phyloP scores from a whole-genome alignment of 2,113 vertebrate species.

The Rhinolophus sinicus region DNA sequence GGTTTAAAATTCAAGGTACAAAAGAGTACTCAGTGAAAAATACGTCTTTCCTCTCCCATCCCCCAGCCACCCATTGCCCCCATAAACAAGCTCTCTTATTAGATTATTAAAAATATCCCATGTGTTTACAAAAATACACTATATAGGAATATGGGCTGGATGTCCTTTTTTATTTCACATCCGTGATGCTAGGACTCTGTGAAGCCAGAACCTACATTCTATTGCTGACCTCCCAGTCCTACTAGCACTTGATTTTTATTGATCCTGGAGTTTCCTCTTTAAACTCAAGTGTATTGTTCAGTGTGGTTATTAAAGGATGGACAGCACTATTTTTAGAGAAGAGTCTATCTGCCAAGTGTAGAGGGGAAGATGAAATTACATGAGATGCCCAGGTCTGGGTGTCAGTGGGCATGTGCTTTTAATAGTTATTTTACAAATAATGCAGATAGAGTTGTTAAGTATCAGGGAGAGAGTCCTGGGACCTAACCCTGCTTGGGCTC shows the following conservation, averaged over 20 bases:
- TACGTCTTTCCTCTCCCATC: not conserved
- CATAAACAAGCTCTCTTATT: not conserved
- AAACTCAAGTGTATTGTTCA: not conserved
- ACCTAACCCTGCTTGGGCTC: not conserved
- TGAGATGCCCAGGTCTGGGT: not conserved
- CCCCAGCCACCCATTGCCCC: not conserved
- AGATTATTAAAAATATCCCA: not conserved
- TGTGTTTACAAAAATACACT: not conserved
- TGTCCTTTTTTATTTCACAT: not conserved
- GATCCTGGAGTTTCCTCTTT: not conserved
- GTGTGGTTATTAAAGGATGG: not conserved
- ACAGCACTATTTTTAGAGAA: not conserved
- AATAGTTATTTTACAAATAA: not conserved
- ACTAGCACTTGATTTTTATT: not conserved
- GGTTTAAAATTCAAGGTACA: conserved; percentile 10
- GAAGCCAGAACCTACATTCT: not conserved
- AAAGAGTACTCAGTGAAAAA: not conserved
- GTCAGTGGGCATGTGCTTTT: not conserved
- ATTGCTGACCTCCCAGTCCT: not conserved
- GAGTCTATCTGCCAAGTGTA: not conserved
- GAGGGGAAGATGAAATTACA: not conserved
- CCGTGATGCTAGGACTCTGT: not conserved
- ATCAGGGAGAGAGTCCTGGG: not conserved
- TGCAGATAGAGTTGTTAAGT: not conserved
- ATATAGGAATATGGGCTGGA: not conserved